A percentile compares a stretch with the other conserved stretches of the same genome.
Conservation (phyloP, 2,797 vertebrate genomes). For the Gymnopithys bicolor region DNA sequence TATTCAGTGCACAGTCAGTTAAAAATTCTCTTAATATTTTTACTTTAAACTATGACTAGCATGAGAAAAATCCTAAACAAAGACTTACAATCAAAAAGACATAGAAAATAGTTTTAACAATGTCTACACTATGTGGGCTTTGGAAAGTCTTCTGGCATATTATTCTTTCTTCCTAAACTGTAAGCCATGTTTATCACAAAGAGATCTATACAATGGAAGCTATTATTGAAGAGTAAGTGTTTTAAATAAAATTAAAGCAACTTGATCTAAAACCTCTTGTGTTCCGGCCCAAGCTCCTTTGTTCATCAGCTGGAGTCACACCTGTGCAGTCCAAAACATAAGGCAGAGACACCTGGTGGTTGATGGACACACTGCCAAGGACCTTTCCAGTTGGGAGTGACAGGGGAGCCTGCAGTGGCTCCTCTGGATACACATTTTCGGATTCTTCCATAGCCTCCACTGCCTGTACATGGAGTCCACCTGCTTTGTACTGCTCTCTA, state of each 20-base stretch:
- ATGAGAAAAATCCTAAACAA: not conserved
- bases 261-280: not conserved
- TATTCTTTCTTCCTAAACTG: not conserved
- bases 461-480: fast-evolving
- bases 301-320: not conserved
- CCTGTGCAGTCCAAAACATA: fast-evolving
- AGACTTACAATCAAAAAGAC: not conserved
- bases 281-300: too few species aligned
- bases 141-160: not conserved
- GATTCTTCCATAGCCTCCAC: fast-evolving
- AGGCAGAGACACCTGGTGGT: not conserved
- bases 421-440: fast-evolving
- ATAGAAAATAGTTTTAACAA: not conserved
- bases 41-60: not conserved
- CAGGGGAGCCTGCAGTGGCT: fast-evolving
- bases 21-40: not conserved
- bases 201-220: not conserved
- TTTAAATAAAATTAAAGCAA: not conserved
- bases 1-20: not conserved
- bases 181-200: not conserved
- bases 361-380: not conserved
- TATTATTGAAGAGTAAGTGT: not conserved
- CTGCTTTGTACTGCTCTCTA: not conserved
- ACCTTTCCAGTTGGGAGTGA: fast-evolving
- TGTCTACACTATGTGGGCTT: fast-evolving